phyloP scores from a whole-genome alignment of 1,140 invertebrate species.

The Tyrophagus putrescentiae region DNA sequence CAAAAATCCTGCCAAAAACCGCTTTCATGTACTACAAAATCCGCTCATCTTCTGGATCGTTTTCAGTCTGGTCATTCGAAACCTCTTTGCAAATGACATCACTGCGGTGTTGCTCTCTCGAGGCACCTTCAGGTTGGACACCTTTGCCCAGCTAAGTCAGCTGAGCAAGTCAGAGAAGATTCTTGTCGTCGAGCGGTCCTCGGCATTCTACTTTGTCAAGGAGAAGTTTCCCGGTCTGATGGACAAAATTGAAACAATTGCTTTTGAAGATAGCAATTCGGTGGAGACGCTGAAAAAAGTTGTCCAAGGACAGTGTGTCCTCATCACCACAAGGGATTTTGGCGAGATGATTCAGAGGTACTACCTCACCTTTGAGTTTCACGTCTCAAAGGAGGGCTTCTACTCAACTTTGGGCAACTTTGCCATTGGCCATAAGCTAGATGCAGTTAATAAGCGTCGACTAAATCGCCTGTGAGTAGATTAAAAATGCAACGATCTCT shows the following conservation, averaged over 20 bases:
- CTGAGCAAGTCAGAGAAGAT: neutral
- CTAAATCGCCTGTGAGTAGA: neutral
- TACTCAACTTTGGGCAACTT: neutral
- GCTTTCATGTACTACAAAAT: no score
- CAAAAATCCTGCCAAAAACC: no score
- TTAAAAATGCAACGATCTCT: no score
- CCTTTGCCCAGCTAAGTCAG: neutral
- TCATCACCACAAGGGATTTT: neutral
- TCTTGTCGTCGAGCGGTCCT: neutral
- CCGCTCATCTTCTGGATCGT: neutral
- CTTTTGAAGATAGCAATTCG: neutral
- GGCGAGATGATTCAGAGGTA: neutral
- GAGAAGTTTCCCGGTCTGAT: neutral
- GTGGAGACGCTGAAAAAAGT: neutral
- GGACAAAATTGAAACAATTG: neutral
- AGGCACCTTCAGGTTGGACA: neutral
- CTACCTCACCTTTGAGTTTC: neutral
- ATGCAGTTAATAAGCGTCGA: neutral
- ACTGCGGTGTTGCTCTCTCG: neutral
- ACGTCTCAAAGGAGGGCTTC: neutral
- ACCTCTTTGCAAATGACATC: slow-evolving; percentile 2
- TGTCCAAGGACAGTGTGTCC: neutral
- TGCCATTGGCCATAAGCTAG: neutral
- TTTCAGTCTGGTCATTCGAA: neutral
- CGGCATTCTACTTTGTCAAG: neutral